Evolutionary conservation across 2,113 vertebrate species (phyloP), one percentile per base, ranked within the genome.

Genomic region (Indri indri): DNA sequence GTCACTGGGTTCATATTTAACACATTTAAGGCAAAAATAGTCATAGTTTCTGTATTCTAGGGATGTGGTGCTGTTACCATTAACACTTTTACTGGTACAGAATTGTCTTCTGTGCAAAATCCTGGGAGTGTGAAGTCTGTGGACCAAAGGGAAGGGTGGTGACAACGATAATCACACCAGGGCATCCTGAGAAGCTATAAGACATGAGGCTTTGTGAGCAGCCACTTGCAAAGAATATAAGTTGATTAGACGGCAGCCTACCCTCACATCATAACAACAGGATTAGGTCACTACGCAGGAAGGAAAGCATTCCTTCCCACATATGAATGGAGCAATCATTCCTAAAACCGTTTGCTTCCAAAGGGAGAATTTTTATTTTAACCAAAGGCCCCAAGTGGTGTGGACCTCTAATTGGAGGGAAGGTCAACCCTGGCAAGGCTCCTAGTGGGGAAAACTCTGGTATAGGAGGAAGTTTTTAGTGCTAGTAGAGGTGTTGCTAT

Each of bases 291-390:
- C 32, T 66, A 27, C 30, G 2, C 95, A 90, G 91, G 94, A 97
- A 93, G 88, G 73, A 83, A 97, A 90, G 17, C 13, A 73, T 81
- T 30, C 8, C 63, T 88, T 30, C n/a, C 54, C 47, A 5, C n/a
- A 65, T 42, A 25, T 8, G 87, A 96, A 93, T 95, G 86, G 86
- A 91, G 70, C 54, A 97, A 95, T 96, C 89, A 96, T 97, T 96
- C 93, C 81, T 97, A 97, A 98, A 97, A 97, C n/a, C 68, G 54
- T 97, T 98, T 98, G 82, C 80, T 97, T 98, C 88, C 93, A 95
- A 98, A 97, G 84, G 90, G 94, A 98, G 93, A 98, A 95, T 98
- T 97, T 91, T 97, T 94, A 97, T 97, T 97, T 96, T 98, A 97
- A 97, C 84, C 95, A 85, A 79, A 90, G 93, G 65, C 59, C 94